A percentile compares a stretch with the other conserved stretches of the same genome.
phyloP scores from a whole-genome alignment of 2,797 vertebrate species.

The Myotis vivesi region DNA sequence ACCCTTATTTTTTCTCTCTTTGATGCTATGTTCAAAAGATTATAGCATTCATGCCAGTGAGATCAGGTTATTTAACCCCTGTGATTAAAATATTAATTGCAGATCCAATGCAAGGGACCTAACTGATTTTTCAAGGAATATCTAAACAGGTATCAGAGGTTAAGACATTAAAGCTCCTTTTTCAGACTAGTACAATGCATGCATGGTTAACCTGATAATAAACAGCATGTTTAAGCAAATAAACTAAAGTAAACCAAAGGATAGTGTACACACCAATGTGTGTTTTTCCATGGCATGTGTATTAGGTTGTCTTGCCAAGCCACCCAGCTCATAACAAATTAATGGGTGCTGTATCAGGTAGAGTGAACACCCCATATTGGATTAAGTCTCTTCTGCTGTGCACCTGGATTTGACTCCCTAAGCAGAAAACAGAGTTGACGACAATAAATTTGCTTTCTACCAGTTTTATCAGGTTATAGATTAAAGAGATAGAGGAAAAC shows the following conservation, averaged over 20 bases:
- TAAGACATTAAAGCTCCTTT: background rate
- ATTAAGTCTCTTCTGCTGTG: background rate
- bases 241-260: slow-evolving; percentile 19
- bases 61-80: background rate
- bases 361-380: background rate
- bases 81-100: background rate
- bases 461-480: background rate
- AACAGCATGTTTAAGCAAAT: slow-evolving; percentile 13
- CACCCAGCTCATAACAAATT: background rate
- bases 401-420: background rate
- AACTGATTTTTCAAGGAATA: background rate
- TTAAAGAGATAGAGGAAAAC: background rate
- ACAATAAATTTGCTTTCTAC: background rate
- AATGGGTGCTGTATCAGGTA: background rate
- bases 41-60: background rate
- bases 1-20: background rate
- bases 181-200: background rate
- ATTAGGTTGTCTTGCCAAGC: slow-evolving; percentile 29
- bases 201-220: background rate
- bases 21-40: background rate
- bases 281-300: slow-evolving; percentile 30
- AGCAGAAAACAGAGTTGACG: background rate
- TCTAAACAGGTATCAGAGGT: background rate
- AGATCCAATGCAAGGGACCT: background rate
- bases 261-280: slow-evolving; percentile 6